Evolutionary conservation across 2,888 invertebrate species (phyloP), one percentile per base, ranked within the genome.

Genomic region (Maniola hyperantus): DNA sequence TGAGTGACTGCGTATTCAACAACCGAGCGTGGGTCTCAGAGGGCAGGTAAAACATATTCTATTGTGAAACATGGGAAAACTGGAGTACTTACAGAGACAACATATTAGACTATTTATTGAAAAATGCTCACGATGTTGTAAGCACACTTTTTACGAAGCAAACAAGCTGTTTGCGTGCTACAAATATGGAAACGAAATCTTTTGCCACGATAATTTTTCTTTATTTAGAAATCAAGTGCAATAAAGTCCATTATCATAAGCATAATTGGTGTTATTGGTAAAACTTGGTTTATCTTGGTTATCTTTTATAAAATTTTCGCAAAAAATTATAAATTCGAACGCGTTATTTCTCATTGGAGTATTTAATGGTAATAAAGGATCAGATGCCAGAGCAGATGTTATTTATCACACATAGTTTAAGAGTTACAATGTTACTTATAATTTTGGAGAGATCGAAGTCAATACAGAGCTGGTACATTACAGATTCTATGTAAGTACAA

Each of bases 31-130:
- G 79, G 75, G 46, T 59, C 76, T 76, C 81, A 76, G 81, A 83
- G 83, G 82, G 82, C 82, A 76, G 75, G 80, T 83, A 84, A 88
- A 89, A 89, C 88, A 87, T 82, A 82, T 77, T 84, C 85, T 78
- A 89, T 89, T 90, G 89, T 89, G 78, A 72, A 78, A 83, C 87
- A 86, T 91, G 91, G 85, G 91, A 91, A 91, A 85, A 85, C 73
- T 83, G 74, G 74, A 82, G 81, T 81, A 86, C 51, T 48, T 83
- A 85, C 15, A 58, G 39, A 86, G 80, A 83, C 83, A 83, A 78
- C 80, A 80, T 82, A 81, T 77, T 77, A 72, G 72, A 71, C 71
- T 72, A 70, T 72, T 72, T 72, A 71, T 68, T 71, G 71, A 71
- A 72, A 70, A 74, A 74, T 69, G 67, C 69, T 67, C 69, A 51